Percentiles rank a stretch among this genome's conserved stretches.
phyloP scores from a whole-genome alignment of 1,140 invertebrate species.

The Drosophila miranda region DNA sequence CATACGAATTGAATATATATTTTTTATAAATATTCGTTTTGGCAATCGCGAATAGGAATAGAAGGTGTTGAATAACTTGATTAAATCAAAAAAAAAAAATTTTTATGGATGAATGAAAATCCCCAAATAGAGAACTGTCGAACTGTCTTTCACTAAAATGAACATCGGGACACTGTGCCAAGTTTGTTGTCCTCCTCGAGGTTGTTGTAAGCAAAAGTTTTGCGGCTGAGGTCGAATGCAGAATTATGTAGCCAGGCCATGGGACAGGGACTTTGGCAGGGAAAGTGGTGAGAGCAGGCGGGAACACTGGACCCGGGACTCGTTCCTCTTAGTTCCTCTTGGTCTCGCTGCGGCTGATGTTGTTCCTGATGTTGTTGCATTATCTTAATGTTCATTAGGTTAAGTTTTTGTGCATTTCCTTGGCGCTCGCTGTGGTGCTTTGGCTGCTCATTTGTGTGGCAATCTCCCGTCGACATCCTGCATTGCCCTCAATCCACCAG shows the following conservation, averaged over 20 bases:
- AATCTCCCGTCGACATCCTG: conserved; percentile 74
- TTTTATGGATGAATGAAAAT: not conserved
- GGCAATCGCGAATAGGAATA: no score
- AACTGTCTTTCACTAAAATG: no score
- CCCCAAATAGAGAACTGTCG: not conserved
- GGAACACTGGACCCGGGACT: conserved; percentile 16
- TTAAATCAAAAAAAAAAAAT: no score
- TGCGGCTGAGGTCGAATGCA: conserved; percentile 70
- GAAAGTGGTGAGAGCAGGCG: conserved; percentile 4
- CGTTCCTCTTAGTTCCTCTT: not conserved
- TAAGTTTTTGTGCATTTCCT: conserved; percentile 78
- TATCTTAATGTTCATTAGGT: conserved; percentile 80
- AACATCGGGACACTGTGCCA: conserved; percentile 11
- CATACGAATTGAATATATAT: no score
- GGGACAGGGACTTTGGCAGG: not conserved
- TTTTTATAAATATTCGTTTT: no score
- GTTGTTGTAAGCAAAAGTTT: conserved; percentile 67
- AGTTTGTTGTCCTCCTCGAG: conserved; percentile 23
- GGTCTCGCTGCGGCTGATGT: conserved; percentile 6
- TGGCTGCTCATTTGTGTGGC: conserved; percentile 67
- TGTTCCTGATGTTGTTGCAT: conserved; percentile 66
- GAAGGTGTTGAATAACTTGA: not conserved
- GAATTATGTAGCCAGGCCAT: conserved; percentile 45
- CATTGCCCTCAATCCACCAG: conserved; percentile 25
- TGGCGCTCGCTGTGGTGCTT: conserved; percentile 28